Base-by-base conservation (phyloP, 1,140 invertebrate genomes). In the Harpegnathos saltator region DNA sequence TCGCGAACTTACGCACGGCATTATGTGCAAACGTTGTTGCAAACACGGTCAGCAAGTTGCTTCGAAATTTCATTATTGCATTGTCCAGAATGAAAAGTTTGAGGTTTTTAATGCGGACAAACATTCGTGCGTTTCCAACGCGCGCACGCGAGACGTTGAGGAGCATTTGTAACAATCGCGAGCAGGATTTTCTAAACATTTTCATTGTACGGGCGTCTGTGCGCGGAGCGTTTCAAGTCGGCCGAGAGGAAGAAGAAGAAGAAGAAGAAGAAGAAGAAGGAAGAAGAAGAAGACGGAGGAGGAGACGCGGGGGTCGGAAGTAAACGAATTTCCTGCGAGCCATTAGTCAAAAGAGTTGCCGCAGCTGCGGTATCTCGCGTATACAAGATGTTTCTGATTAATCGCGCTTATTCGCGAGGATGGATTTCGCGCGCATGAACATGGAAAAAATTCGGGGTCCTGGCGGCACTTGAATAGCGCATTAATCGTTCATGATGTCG, bases 291-390 rank as follows among this genome's bases (percentile, higher is more conserved):
- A n/a, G n/a, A n/a, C n/a, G n/a, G n/a, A n/a, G n/a, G n/a, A n/a
- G n/a, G n/a, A n/a, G n/a, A n/a, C n/a, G n/a, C 17, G 15, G 38
- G 24, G 54, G n/a, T 17, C 48, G 63, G 12, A 66, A 68, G 29
- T 56, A 78, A 56, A 78, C 74, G 50, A 78, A 78, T 68, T 78
- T 78, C 48, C 62, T 44, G 63, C 50, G 22, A 78, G 63, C 22
- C 63, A 56, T 78, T 78, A 78, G 63, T 78, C 63, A 78, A 58
- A 78, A 78, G 33, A 78, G 74, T 78, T 78, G 65, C 63, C 24
- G 48, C 74, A 68, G 50, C 33, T 68, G 50, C 50, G 33, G 22
- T 11, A 68, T 65, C 1, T 56, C 26, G 19, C 17, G 15, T 77
- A 78, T 68, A 68, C 38, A 68, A 63, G 33, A 33, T 78, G 50